Evolutionary conservation across 30 jellyfish, hydroid and myxozoan genomes (phyloP).

Genomic region (Aurelia aurita): DNA sequence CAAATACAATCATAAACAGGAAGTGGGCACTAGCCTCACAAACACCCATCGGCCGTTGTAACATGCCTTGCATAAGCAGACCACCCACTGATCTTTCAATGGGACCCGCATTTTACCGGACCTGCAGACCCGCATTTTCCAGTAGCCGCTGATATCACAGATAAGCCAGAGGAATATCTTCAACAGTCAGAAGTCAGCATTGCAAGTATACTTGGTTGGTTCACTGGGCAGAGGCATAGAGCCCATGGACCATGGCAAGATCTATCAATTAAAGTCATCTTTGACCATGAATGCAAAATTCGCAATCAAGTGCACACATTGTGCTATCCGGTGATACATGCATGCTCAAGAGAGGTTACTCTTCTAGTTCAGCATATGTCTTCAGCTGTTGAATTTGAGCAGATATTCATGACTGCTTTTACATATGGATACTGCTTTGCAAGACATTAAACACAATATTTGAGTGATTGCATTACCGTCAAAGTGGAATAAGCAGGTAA

Average conservation of each 20-base stretch:
- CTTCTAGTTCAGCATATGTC: slow-evolving; percentile 2
- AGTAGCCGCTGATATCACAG: neutral
- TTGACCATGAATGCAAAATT: slow-evolving; percentile 23
- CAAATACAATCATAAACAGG: too few species aligned
- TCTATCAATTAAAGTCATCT: slow-evolving; percentile 1
- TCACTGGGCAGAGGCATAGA: slow-evolving; percentile 33
- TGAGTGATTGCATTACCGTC: neutral
- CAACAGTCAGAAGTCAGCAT: neutral
- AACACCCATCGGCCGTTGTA: too few species aligned
- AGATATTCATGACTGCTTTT: neutral
- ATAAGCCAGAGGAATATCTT: neutral
- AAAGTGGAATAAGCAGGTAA: too few species aligned
- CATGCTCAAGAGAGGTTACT: slow-evolving; percentile 19
- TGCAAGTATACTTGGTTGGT: slow-evolving; percentile 19
- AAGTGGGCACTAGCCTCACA: too few species aligned
- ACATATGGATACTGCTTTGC: slow-evolving; percentile 8
- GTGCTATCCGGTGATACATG: slow-evolving; percentile 8
- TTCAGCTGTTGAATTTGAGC: neutral
- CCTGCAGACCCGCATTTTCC: too few species aligned
- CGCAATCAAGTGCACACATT: slow-evolving; percentile 8
- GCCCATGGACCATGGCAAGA: slow-evolving; percentile 16
- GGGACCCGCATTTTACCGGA: too few species aligned
- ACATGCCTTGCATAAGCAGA: too few species aligned
- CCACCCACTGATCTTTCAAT: too few species aligned
- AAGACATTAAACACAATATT: slow-evolving; percentile 8